Evolutionary conservation across 2,113 vertebrate genomes (phyloP).

Genomic region (Corynorhinus townsendii): DNA sequence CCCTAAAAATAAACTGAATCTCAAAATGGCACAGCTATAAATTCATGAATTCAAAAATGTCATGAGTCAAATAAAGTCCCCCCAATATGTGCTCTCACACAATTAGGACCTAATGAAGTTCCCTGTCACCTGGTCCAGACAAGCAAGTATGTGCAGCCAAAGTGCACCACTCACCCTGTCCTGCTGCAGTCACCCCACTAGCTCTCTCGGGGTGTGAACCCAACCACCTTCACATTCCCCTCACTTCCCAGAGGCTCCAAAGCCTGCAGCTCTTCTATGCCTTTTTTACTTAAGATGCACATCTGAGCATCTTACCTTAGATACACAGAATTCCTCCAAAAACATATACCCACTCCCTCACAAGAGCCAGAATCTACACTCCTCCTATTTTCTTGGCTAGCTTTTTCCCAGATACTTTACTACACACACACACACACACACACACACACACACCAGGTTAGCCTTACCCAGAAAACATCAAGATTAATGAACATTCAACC

Average conservation of each 20-base stretch:
- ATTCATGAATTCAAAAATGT: background rate
- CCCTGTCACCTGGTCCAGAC: background rate
- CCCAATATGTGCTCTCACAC: background rate
- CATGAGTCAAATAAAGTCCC: background rate
- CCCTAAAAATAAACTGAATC: background rate
- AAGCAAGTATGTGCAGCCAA: background rate
- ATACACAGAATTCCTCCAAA: conserved; percentile 23
- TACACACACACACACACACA: background rate
- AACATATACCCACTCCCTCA: background rate
- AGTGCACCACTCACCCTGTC: no score
- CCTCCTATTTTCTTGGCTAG: background rate
- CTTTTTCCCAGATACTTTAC: background rate
- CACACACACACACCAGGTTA: conserved; percentile 4
- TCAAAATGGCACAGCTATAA: background rate
- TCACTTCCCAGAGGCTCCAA: background rate
- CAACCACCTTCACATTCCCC: background rate
- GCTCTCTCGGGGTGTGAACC: background rate
- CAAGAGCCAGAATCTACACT: background rate
- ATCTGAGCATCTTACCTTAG: background rate
- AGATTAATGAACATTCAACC: background rate
- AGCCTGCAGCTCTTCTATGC: background rate
- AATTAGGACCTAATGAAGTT: background rate
- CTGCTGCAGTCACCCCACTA: background rate
- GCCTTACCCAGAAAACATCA: background rate
- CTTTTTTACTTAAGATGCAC: background rate